Evolutionary conservation across 92 coral and sea anemone genomes (phyloP).

Genomic region (Paragorgia papillata): DNA sequence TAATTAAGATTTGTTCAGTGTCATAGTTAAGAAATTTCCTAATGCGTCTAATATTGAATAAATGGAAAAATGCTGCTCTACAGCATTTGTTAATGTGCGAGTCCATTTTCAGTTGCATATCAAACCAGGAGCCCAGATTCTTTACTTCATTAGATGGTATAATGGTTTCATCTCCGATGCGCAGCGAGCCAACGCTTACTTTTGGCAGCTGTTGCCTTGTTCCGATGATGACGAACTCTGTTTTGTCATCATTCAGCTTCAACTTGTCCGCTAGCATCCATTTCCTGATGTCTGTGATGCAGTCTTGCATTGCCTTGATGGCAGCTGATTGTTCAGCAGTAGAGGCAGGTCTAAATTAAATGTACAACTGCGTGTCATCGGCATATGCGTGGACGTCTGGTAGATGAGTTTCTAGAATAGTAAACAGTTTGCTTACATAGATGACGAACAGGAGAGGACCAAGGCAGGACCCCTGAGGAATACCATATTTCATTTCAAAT

Average conservation of each 20-base stretch:
- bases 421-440: conserved; percentile 16
- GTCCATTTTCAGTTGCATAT: conserved; percentile 34
- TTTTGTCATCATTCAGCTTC: conserved; percentile 16
- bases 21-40: conserved; percentile 45
- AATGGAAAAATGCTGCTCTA: conserved; percentile 38
- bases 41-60: no score
- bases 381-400: no score
- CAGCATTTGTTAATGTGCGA: conserved; percentile 14
- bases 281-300: conserved; percentile 31
- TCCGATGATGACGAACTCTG: no score
- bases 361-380: conserved; percentile 21
- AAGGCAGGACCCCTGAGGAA: no score
- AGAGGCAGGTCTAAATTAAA: conserved; percentile 27
- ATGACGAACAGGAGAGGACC: conserved; percentile 4
- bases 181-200: conserved; percentile 27
- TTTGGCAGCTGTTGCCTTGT: conserved; percentile 29
- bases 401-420: conserved; percentile 10
- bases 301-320: conserved; percentile 20
- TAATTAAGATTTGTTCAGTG: conserved; percentile 24
- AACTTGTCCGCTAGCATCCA: conserved; percentile 16
- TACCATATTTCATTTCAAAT: background rate
- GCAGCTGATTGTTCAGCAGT: conserved; percentile 1
- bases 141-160: conserved; percentile 8
- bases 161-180: no score
- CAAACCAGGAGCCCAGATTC: conserved; percentile 42